These are phyloP conservation scores for Sorex maritimensis DNA, from an alignment of 2,797 vertebrate species.

Conservation along the genomic window DNA sequence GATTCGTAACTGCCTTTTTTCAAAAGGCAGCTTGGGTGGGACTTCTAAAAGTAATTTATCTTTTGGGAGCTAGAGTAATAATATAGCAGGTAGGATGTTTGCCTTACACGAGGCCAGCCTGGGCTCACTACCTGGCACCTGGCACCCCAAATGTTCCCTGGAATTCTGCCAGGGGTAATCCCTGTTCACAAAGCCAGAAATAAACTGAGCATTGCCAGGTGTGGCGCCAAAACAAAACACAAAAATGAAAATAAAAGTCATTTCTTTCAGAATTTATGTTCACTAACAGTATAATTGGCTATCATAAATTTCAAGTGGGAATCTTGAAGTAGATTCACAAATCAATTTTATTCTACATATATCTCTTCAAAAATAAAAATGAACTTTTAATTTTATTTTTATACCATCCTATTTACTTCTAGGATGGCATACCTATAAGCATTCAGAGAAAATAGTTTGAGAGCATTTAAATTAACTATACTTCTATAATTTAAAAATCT, in stretches of 20 bases:
- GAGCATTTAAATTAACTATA: not conserved
- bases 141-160: too few relatives aligned
- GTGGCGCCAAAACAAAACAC: too few relatives aligned
- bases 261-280: too few relatives aligned
- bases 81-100: too few relatives aligned
- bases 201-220: too few relatives aligned
- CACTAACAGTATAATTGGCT: conserved; percentile 60
- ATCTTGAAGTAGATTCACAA: conserved; percentile 55
- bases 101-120: too few relatives aligned
- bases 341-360: conserved; percentile 73
- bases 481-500: too few relatives aligned
- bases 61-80: too few relatives aligned
- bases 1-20: conserved; percentile 80
- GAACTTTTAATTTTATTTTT: not conserved
- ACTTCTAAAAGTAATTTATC: conserved; percentile 79
- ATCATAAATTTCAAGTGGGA: conserved; percentile 67
- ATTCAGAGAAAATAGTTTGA: not conserved
- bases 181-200: too few relatives aligned
- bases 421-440: not conserved
- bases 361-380: not conserved
- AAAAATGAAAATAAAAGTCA: too few relatives aligned
- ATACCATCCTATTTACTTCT: not conserved
- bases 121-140: too few relatives aligned
- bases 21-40: conserved; percentile 58
- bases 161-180: too few relatives aligned